Base-by-base conservation (phyloP, 2,888 invertebrate species). In the Luperina testacea region DNA sequence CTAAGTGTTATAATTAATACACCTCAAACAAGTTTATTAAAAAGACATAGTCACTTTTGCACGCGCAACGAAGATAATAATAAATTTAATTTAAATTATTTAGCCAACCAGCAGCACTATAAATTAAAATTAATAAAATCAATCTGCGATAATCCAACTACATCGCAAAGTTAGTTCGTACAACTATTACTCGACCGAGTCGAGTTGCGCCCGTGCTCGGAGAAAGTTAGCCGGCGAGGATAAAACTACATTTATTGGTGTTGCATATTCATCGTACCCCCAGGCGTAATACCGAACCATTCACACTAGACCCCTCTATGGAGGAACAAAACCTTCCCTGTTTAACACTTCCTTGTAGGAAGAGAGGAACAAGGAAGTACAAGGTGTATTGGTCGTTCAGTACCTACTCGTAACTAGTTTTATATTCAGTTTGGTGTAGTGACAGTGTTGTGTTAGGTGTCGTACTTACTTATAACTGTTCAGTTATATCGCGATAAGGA, bases 211-310 rank as follows among this genome's bases (percentile, higher is more conserved):
- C 78, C 78, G 61, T 74, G 80, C 79, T 87, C 85, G 90, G 95
- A 94, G 96, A 96, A 96, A 97, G 96, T 97, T 96, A 93, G 90
- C 88, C 92, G 87, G 88, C 91, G 90, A 87, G 94, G 94, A 94
- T 95, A 94, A 95, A 96, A 95, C 95, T 94, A 95, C 95, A 94
- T 96, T 96, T 96, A 96, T 95, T 95, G 94, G 92, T 92, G 92
- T 93, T 96, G 96, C 96, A 97, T 97, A 96, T 97, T 96, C 96
- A 97, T 95, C 92, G 92, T 92, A 93, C 93, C 96, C 93, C 88
- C 88, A 82, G 93, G 95, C 95, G 88, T 90, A 91, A 87, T 87
- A 83, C 80, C 75, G 79, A 82, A 74, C 95, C 94, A 93, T 70
- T 84, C 67, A 85, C 86, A 38, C 74, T 27, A 87, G 92, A 93